Conservation (phyloP, 2,888 invertebrate species). For the Drosophila mulleri region DNA sequence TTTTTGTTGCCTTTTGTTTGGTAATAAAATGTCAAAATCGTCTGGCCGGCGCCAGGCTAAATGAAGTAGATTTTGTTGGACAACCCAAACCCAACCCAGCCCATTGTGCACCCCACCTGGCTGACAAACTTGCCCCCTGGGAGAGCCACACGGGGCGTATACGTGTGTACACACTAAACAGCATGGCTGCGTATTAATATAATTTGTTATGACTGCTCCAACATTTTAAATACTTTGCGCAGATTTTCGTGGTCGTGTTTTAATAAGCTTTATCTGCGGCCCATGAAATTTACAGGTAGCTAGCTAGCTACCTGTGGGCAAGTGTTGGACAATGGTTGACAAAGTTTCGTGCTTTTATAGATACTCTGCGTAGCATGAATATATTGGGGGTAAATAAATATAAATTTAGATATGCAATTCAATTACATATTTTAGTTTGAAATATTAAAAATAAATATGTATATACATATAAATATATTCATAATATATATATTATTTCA, state of each 20-base stretch:
- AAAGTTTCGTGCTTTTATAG: conserved; percentile 9
- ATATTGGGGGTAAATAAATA: neutral
- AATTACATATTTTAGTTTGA: neutral
- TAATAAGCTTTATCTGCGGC: conserved; percentile 28
- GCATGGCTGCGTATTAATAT: conserved; percentile 42
- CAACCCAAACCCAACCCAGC: neutral
- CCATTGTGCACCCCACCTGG: too few species aligned
- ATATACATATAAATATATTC: too few species aligned
- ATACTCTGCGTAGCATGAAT: conserved; percentile 11
- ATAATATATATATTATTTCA: too few species aligned
- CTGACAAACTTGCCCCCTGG: conserved; percentile 21
- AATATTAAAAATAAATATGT: too few species aligned
- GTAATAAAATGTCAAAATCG: conserved; percentile 79
- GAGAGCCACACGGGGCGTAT: conserved; percentile 38
- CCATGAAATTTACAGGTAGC: conserved; percentile 9
- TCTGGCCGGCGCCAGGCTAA: conserved; percentile 78
- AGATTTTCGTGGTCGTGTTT: conserved; percentile 40
- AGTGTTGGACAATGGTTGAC: conserved; percentile 36
- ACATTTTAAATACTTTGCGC: conserved; percentile 53
- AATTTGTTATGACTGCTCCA: conserved; percentile 54
- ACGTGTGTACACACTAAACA: conserved; percentile 35
- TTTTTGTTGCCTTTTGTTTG: conserved; percentile 59
- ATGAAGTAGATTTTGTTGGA: conserved; percentile 62
- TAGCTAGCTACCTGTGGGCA: conserved; percentile 16
- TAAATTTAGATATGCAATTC: neutral